phyloP scores from a whole-genome alignment of 1,140 invertebrate genomes.

The Drosophila rhopaloa region DNA sequence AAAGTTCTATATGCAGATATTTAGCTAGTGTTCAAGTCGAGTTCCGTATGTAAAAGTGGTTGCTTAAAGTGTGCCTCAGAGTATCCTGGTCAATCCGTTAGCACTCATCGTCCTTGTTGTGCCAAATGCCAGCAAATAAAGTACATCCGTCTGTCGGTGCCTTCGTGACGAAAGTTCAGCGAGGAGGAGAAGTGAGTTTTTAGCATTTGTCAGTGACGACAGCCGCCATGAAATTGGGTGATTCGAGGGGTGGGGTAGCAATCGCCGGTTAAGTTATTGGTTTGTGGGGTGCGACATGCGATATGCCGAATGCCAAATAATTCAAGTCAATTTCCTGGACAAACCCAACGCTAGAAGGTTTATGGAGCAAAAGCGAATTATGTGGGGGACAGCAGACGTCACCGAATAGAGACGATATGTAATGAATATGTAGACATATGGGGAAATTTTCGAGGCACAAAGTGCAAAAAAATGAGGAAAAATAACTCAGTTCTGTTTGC shows the following conservation, averaged over 20 bases:
- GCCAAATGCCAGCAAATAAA: slow-evolving; percentile 53
- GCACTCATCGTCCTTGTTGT: slow-evolving; percentile 41
- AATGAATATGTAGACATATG: slow-evolving; percentile 3
- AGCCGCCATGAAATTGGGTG: slow-evolving; percentile 23
- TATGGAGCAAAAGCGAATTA: neutral
- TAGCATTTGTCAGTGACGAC: slow-evolving; percentile 38
- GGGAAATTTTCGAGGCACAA: neutral
- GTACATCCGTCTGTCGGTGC: slow-evolving; percentile 17
- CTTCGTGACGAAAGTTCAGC: slow-evolving; percentile 1
- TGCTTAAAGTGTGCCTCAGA: neutral
- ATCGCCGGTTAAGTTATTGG: slow-evolving; percentile 42
- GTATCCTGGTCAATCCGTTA: slow-evolving; percentile 24
- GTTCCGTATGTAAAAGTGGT: too few species aligned
- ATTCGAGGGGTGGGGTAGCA: slow-evolving; percentile 1
- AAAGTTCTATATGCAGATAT: too few species aligned
- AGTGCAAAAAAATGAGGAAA: neutral
- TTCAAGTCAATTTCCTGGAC: slow-evolving; percentile 59
- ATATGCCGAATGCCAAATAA: slow-evolving; percentile 51
- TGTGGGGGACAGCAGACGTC: neutral
- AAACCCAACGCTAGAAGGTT: slow-evolving; percentile 15
- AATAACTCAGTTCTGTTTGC: neutral
- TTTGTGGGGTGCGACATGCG: slow-evolving; percentile 43
- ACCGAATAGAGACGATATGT: slow-evolving; percentile 17
- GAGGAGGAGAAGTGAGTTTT: slow-evolving; percentile 9
- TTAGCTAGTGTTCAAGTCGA: too few species aligned